Evolutionary conservation across 2,888 invertebrate genomes (phyloP).

Genomic region (Xylota segnis): DNA sequence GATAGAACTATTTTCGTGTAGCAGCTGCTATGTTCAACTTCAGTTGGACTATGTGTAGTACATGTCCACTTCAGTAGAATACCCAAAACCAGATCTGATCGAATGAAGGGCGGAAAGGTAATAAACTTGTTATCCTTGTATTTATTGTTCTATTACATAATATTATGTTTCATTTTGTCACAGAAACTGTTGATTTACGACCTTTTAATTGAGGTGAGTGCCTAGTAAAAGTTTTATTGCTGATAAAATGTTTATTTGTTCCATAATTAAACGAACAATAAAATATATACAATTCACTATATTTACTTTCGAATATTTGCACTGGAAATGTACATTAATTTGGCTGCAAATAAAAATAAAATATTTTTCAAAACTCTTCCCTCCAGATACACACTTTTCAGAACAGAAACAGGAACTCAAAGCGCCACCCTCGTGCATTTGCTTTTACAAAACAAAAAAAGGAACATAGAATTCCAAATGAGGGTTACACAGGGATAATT

Average conservation of each 20-base stretch:
- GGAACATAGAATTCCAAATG: constrained; percentile 42
- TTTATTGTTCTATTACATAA: constrained; percentile 6
- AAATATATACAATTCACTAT: too few relatives aligned
- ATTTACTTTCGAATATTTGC: too few relatives aligned
- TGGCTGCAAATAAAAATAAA: not conserved
- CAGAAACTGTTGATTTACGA: constrained; percentile 23
- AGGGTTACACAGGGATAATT: constrained; percentile 52
- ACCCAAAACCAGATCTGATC: constrained; percentile 1
- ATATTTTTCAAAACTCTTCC: not conserved
- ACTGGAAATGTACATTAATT: not conserved
- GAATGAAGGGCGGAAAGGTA: constrained; percentile 12
- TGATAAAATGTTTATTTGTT: not conserved
- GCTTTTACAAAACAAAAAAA: constrained; percentile 38
- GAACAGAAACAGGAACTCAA: not conserved
- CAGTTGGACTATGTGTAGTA: too few relatives aligned
- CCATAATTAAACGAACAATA: not conserved
- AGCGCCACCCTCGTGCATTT: constrained; percentile 39
- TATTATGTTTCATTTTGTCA: constrained; percentile 3
- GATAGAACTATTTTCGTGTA: too few relatives aligned
- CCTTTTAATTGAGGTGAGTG: constrained; percentile 33
- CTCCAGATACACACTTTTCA: not conserved
- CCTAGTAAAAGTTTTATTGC: constrained; percentile 19
- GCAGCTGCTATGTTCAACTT: too few relatives aligned
- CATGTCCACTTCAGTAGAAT: not conserved
- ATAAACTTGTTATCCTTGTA: constrained; percentile 13